Base-by-base conservation (phyloP, 2,113 vertebrate genomes). In the Glareola pratincola region DNA sequence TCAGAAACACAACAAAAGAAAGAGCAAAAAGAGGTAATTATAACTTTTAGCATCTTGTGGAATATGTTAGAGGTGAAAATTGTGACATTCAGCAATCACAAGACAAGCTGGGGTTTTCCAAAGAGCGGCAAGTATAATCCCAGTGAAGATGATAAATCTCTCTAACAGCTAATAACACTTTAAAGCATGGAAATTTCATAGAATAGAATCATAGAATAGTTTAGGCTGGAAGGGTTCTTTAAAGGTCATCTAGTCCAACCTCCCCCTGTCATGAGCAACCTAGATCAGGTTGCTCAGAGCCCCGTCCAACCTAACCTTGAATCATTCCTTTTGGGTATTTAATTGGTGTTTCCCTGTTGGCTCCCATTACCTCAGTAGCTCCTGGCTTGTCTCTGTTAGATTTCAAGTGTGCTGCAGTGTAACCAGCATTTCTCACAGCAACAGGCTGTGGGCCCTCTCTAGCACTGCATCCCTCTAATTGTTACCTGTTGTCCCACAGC, bases 1-100 rank as follows among this genome's bases (percentile, higher is more conserved):
- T 66, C 67, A 47, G 81, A 68, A 59, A 24, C 50, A 22, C 20
- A 51, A 2, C 22, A 64, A 50, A 97, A 90, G 29, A 91, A 92
- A 62, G 93, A 93, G 10, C 72, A 92, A 71, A 76, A 54, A 56
- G 75, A 83, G 96, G 90, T 95, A 83, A 72, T 74, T 67, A 32
- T 12, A 50, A 27, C 14, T 60, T 90, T 36, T 79, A 18, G 60
- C 1, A 47, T 39, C 37, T 77, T 77, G 16, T 60, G 57, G 23
- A 68, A 51, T 64, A 9, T 57, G n/a, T 23, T 88, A 47, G 26
- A 76, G 16, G 10, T 68, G 1, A 77, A 60, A 68, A 72, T 39
- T 73, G 12, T 72, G 32, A 48, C 43, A 24, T 75, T 92, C 67
- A 92, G 10, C 36, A 59, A 14, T 54, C 41, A 59, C 16, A 59